Evolutionary conservation across 2,888 invertebrate species (phyloP), one percentile per base, ranked within the genome.

Genomic region (Noctua pronuba): DNA sequence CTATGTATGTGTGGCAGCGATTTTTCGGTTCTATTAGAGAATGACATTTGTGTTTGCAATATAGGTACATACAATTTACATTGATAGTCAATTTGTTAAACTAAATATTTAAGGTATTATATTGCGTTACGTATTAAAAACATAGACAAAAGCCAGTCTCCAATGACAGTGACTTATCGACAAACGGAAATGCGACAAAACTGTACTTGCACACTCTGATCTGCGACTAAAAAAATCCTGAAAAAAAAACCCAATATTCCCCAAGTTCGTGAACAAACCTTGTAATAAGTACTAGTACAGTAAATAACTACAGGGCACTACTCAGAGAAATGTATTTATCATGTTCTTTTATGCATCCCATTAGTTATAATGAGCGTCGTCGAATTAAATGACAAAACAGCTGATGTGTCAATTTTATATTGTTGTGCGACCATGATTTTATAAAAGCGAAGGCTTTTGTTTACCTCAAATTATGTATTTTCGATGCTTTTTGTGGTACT

Each of bases 321-420:
- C 55, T 75, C 41, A 0, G 28, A 67, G 72, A 41, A 71, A 75
- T 67, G 55, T 77, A 75, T 77, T 79, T 73, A 75, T 75, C 79
- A 67, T 75, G 60, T 68, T 67, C 55, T 18, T 77, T 81, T 77
- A 79, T 79, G 79, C 77, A 79, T 79, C 75, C 85, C 82, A 85
- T 85, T 77, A 85, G 70, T 49, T 46, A 71, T 85, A 85, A 85
- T 85, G 79, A 82, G 64, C 58, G 68, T 13, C 67, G 49, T 75
- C 74, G 78, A 81, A 74, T 76, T 64, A 72, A 84, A 78, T 76
- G 60, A 64, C 71, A 76, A 66, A 44, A 75, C 74, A 65, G 70
- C 18, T 77, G 85, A 82, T 85, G 82, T 85, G 75, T 85, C 75
- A 85, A 85, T 85, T 78, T 85, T 71, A 77, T 60, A 81, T 78